phyloP scores from a whole-genome alignment of 2,888 invertebrate genomes.

The Andrena minutula region DNA sequence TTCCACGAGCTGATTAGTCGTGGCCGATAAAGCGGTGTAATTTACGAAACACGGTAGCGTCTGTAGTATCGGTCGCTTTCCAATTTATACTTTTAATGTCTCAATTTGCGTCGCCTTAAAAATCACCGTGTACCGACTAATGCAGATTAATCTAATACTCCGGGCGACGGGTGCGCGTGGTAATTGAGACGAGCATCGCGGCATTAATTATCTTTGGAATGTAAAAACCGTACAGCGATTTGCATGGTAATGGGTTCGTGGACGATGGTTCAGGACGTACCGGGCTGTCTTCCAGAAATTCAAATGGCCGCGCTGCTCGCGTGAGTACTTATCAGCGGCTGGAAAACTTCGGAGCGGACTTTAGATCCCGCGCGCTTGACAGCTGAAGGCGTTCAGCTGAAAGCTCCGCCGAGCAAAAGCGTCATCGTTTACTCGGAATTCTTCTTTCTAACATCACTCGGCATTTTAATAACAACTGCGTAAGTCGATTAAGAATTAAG shows the following conservation, averaged over 20 bases:
- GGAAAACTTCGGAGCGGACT: not conserved
- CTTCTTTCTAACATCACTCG: too few relatives aligned
- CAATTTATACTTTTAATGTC: slow-evolving; percentile 45
- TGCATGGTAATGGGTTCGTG: slow-evolving; percentile 23
- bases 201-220: slow-evolving; percentile 26
- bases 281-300: slow-evolving; percentile 8
- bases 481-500: too few relatives aligned
- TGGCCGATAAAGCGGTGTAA: slow-evolving; percentile 47
- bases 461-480: too few relatives aligned
- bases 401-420: not conserved
- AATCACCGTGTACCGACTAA: slow-evolving; percentile 20
- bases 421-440: not conserved
- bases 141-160: slow-evolving; percentile 27
- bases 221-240: slow-evolving; percentile 14
- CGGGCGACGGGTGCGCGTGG: too few relatives aligned
- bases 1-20: slow-evolving; percentile 36
- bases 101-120: slow-evolving; percentile 32
- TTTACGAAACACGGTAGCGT: slow-evolving; percentile 33
- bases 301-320: not conserved
- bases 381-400: not conserved
- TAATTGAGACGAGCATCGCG: slow-evolving; percentile 18
- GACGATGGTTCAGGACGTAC: not conserved
- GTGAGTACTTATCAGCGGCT: not conserved
- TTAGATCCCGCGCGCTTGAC: not conserved
- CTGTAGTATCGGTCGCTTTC: slow-evolving; percentile 21